Base-by-base conservation (phyloP, 1,140 invertebrate genomes). In the Drosophila arawakana region DNA sequence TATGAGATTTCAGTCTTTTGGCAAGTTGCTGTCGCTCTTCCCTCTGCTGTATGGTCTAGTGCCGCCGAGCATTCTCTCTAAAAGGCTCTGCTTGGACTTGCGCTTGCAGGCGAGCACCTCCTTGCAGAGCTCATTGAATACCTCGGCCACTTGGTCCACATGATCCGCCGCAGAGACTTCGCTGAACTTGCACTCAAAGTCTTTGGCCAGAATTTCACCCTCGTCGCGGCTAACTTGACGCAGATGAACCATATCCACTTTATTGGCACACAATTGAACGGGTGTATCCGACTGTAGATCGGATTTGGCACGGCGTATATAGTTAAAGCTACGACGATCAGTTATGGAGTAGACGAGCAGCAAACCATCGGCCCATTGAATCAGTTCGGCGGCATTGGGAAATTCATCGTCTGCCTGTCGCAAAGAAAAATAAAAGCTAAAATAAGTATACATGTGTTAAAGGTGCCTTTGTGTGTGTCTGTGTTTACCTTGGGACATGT, bases 311-410 rank as follows among this genome's bases (percentile, higher is more conserved):
- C 95, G 94, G 44, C 96, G 95, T 49, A 97, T 95, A 82, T 96
- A 98, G 91, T 97, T 96, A 92, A 98, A 98, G 15, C 97, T 97
- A 50, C 94, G 93, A 46, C 97, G 93, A 91, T 98, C 97, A 0
- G 96, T 98, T 78, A 98, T 98, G 30, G 97, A 97, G 92, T 98
- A 98, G 4, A 98, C 97, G 13, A 98, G 93, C 21, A 98, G 94
- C 47, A 98, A 93, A 3, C 97, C 97, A 92, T 98, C 97, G 0
- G 97, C 97, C 97, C 97, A 98, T 79, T 96, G 95, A 6, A 97
- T 93, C 49, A 96, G 94, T 46, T 98, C 97, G 3, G 90, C 76
- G 69, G 94, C 94, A 49, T 95, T 94, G 21, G 96, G 96, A 59
- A 97, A 91, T 70, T 97, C 97, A 61, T 97, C 94, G 37, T 94